Evolutionary conservation across 1,140 invertebrate species (phyloP).

Genomic region (Sminthurides bifidus): DNA sequence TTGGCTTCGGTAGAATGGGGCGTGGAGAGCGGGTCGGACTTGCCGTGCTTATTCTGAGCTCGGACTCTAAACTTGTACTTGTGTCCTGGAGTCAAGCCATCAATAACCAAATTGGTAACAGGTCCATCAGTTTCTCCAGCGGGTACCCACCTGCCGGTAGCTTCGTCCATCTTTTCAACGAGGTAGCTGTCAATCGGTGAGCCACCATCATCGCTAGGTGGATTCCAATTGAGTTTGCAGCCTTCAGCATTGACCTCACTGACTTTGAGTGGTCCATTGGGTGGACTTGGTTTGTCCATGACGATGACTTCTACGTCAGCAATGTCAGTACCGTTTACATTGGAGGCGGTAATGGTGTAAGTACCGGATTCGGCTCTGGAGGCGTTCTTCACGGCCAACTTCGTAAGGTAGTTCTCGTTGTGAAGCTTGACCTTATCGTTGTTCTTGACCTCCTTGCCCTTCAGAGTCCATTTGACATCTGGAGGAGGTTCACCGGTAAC

Average conservation of each 20-base stretch:
- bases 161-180: slow-evolving; percentile 88
- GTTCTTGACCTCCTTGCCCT: slow-evolving; percentile 57
- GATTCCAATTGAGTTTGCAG: slow-evolving; percentile 73
- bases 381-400: slow-evolving; percentile 70
- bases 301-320: slow-evolving; percentile 86
- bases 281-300: slow-evolving; percentile 74
- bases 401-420: slow-evolving; percentile 79
- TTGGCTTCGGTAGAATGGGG: slow-evolving; percentile 87
- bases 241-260: slow-evolving; percentile 73
- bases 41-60: slow-evolving; percentile 82
- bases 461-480: slow-evolving; percentile 73
- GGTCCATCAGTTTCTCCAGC: slow-evolving; percentile 78
- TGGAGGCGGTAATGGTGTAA: slow-evolving; percentile 85
- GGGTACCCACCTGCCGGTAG: slow-evolving; percentile 81
- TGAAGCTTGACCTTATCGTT: slow-evolving; percentile 59
- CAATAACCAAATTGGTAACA: slow-evolving; percentile 54
- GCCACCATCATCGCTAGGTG: slow-evolving; percentile 76
- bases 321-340: slow-evolving; percentile 80
- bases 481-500: slow-evolving; percentile 81
- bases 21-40: slow-evolving; percentile 82
- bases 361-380: slow-evolving; percentile 76
- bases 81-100: slow-evolving; percentile 71
- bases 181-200: slow-evolving; percentile 80
- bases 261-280: slow-evolving; percentile 82
- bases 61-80: slow-evolving; percentile 94